A percentile compares a stretch with the other conserved stretches of the same genome.
phyloP scores from a whole-genome alignment of 2,797 vertebrate species.

The Microtus agrestis region DNA sequence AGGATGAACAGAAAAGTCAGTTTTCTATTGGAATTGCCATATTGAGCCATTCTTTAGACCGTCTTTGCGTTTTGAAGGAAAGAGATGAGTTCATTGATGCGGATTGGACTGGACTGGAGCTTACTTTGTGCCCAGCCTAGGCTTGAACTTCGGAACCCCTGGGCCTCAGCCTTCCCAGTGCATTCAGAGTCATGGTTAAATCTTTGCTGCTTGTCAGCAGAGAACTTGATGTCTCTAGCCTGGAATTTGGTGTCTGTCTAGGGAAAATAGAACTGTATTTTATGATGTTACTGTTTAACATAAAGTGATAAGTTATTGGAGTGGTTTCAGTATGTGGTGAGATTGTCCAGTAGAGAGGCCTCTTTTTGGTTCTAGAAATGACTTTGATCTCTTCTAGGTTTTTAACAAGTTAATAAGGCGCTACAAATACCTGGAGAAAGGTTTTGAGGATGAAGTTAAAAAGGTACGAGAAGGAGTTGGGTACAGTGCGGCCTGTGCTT shows the following conservation, averaged over 20 bases:
- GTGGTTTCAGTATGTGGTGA: not conserved
- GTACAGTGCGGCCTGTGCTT: not conserved
- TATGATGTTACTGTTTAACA: not conserved
- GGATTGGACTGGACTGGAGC: not conserved
- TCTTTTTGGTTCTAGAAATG: not conserved
- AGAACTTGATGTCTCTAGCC: constrained; percentile 3
- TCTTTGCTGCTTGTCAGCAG: not conserved
- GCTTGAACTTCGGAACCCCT: not conserved
- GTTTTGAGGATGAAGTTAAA: constrained; percentile 99
- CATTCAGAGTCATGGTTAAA: not conserved
- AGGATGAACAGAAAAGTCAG: not conserved
- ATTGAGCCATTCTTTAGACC: not conserved
- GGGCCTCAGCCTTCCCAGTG: no score
- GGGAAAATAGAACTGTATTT: constrained; percentile 14
- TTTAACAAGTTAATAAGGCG: constrained; percentile 99
- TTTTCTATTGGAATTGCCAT: not conserved
- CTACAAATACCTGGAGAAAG: constrained; percentile 99
- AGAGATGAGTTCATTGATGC: not conserved
- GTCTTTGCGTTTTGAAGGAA: constrained; percentile 55
- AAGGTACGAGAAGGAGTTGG: constrained; percentile 89
- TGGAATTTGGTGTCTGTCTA: not conserved
- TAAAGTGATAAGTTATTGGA: not conserved
- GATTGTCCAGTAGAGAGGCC: not conserved
- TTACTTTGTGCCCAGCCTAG: not conserved
- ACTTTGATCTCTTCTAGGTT: constrained; percentile 89